These are phyloP conservation scores for Drosophila gunungcola DNA, from an alignment of 1,140 invertebrate species.

Conservation along the genomic window DNA sequence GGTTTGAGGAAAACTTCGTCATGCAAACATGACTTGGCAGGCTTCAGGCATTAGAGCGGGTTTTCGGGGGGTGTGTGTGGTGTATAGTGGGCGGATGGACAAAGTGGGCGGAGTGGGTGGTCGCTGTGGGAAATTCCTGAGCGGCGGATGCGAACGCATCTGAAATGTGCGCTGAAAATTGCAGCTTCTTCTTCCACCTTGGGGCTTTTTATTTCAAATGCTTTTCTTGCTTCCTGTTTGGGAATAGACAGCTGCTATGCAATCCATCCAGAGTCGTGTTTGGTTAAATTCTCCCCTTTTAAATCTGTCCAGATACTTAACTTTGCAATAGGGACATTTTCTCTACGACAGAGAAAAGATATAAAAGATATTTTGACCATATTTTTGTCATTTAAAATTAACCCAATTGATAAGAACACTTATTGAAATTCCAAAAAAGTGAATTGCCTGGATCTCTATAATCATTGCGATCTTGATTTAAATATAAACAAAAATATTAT, in stretches of 20 bases:
- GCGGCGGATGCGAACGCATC: slow-evolving; percentile 41
- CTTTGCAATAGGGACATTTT: neutral
- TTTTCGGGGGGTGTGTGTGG: neutral
- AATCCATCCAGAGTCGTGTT: neutral
- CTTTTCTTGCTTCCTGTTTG: slow-evolving; percentile 43
- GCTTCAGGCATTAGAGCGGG: slow-evolving; percentile 8
- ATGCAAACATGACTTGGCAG: slow-evolving; percentile 80
- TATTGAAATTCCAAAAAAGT: too few relatives aligned
- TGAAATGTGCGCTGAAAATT: slow-evolving; percentile 61
- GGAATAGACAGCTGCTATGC: slow-evolving; percentile 45
- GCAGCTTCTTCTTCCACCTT: slow-evolving; percentile 62
- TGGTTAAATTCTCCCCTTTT: neutral
- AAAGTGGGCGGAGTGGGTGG: neutral
- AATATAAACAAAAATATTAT: too few relatives aligned
- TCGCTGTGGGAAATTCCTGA: slow-evolving; percentile 28
- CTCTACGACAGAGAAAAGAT: too few relatives aligned
- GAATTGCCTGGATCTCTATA: too few relatives aligned
- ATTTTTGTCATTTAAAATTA: too few relatives aligned
- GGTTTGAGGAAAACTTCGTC: slow-evolving; percentile 61
- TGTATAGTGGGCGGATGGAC: neutral
- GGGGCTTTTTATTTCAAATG: slow-evolving; percentile 21
- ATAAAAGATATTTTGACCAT: too few relatives aligned
- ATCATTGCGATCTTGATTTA: too few relatives aligned
- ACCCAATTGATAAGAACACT: too few relatives aligned
- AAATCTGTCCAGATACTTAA: neutral